Evolutionary conservation across 2,888 invertebrate species (phyloP).

Genomic region (Dendrolimus houi): DNA sequence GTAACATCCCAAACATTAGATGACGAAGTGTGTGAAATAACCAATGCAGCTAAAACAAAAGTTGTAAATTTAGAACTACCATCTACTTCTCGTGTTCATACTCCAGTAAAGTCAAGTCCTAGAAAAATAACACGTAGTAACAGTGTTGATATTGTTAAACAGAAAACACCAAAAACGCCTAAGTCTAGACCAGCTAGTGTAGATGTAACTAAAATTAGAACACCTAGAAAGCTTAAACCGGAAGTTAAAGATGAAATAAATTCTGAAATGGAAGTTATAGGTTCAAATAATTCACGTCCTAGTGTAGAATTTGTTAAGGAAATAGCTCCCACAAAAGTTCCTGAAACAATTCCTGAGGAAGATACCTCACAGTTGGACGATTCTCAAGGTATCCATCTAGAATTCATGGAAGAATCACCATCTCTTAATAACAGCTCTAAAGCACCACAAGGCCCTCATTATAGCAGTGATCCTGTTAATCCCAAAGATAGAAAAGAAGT

Average conservation of each 20-base stretch:
- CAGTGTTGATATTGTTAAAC: slow-evolving; percentile 45
- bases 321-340: slow-evolving; percentile 31
- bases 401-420: slow-evolving; percentile 34
- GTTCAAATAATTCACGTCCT: slow-evolving; percentile 31
- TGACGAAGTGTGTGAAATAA: slow-evolving; percentile 56
- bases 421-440: slow-evolving; percentile 28
- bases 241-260: neutral
- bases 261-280: slow-evolving; percentile 9
- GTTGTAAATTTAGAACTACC: slow-evolving; percentile 34
- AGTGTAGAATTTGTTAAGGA: slow-evolving; percentile 45
- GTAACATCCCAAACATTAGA: slow-evolving; percentile 48
- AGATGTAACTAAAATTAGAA: slow-evolving; percentile 46
- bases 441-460: slow-evolving; percentile 20
- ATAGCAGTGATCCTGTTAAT: slow-evolving; percentile 45
- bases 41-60: slow-evolving; percentile 32
- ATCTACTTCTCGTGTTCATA: slow-evolving; percentile 45
- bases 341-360: slow-evolving; percentile 46
- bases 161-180: slow-evolving; percentile 52
- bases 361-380: slow-evolving; percentile 45
- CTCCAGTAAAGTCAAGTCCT: slow-evolving; percentile 50
- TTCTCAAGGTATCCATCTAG: slow-evolving; percentile 59
- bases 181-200: slow-evolving; percentile 55
- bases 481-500: slow-evolving; percentile 40
- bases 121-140: slow-evolving; percentile 55
- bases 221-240: slow-evolving; percentile 28